Percentiles rank a stretch among this genome's conserved stretches.
Conservation (phyloP, 2,797 vertebrate species). For the Tympanoctomys barrerae region DNA sequence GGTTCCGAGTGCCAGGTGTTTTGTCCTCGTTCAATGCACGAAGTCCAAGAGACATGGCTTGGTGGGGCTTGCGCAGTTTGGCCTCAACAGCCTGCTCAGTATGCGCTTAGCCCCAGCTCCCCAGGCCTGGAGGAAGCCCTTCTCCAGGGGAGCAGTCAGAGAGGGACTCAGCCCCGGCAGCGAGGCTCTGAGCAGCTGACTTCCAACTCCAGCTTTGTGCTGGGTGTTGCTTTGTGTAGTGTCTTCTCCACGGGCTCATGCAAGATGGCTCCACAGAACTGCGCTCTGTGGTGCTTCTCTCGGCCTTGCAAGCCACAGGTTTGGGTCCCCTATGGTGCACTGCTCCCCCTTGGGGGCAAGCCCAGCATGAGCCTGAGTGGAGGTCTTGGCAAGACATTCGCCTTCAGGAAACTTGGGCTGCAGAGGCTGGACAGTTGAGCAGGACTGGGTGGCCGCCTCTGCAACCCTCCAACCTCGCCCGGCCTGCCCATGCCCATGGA, state of each 20-base stretch:
- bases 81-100: too few species aligned
- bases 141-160: background rate
- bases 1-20: background rate
- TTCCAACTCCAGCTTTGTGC: background rate
- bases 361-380: background rate
- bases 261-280: too few species aligned
- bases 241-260: background rate
- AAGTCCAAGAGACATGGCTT: background rate
- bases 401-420: too few species aligned
- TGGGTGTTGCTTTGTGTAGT: background rate
- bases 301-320: background rate
- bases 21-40: background rate
- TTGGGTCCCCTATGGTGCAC: background rate
- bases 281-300: background rate
- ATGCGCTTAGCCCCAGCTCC: too few species aligned
- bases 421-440: too few species aligned
- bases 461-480: rapidly evolving
- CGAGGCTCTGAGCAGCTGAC: background rate
- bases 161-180: background rate
- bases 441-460: background rate
- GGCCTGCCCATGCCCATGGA: background rate
- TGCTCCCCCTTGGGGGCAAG: background rate
- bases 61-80: background rate
- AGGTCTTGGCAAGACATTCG: background rate
- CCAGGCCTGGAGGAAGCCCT: background rate